Evolutionary conservation across 2,888 invertebrate genomes (phyloP).

Genomic region (Ormyrus pomaceus): DNA sequence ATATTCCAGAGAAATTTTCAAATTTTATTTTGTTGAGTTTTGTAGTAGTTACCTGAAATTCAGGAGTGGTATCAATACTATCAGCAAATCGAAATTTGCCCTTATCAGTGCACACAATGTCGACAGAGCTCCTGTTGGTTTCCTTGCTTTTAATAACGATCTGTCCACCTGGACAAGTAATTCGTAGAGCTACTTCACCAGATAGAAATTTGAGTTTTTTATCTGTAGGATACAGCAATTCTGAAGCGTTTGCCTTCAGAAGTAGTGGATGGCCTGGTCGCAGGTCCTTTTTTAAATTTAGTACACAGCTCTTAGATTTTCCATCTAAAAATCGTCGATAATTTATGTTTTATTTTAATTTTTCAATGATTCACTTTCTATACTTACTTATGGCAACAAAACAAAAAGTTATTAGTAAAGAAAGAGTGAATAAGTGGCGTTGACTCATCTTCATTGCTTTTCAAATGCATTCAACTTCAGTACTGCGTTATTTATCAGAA

Average conservation of each 20-base stretch:
- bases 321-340: neutral
- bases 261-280: conserved; percentile 1
- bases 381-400: too few relatives aligned
- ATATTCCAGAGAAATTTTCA: neutral
- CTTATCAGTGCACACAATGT: conserved; percentile 2
- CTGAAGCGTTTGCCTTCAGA: conserved; percentile 8
- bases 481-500: too few relatives aligned
- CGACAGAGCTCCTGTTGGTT: neutral
- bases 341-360: too few relatives aligned
- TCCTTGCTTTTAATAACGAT: neutral
- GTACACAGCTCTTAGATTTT: neutral
- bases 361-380: too few relatives aligned
- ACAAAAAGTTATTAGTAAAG: too few relatives aligned
- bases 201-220: neutral
- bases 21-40: neutral
- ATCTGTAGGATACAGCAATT: conserved; percentile 6
- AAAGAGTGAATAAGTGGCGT: too few relatives aligned
- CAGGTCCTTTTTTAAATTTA: conserved; percentile 2
- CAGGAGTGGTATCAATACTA: neutral
- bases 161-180: neutral
- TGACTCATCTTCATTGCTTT: too few relatives aligned
- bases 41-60: neutral
- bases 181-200: neutral
- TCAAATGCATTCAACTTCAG: too few relatives aligned
- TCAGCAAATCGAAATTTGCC: conserved; percentile 21